Base-by-base conservation (phyloP, 2,888 invertebrate genomes). In the Lasioglossum lativentre region DNA sequence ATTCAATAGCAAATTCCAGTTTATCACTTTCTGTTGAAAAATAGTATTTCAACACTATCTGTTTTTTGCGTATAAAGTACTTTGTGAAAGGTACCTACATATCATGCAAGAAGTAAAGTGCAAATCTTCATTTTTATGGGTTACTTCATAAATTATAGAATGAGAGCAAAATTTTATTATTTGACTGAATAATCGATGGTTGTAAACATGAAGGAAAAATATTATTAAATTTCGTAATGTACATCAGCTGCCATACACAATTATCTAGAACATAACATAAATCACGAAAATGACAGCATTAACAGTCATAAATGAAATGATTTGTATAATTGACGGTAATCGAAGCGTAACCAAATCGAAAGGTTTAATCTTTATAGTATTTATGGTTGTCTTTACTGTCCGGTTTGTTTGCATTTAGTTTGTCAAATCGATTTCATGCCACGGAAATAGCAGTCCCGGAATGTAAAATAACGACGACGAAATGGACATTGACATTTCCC, bases 401-500 rank as follows among this genome's bases (percentile, higher is more conserved):
- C 42, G 45, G 40, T 74, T 68, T 19, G 27, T 19, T 27, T 56
- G 56, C 70, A 23, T 42, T 47, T 47, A 77, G 38, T 16, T 52
- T 56, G 16, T 45, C 78, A 30, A 56, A 74, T 52, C 73, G 68
- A 82, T 82, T 82, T 40, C 78, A 52, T 40, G 63, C n/a, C 23
- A n/a, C 38, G 63, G 38, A 78, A 74, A 71, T n/a, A 47, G 45
- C 23, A 27, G 12, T 14, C 47, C 27, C 66, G 47, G 63, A 42
- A 73, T 27, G 45, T 30, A 38, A 56, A 59, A 27, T 34, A 66
- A 34, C 27, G 19, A 47, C 23, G 40, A 80, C 72, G 76, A 68
- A 83, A 80, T 73, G 63, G 80, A 68, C 83, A 72, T 80, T 83
- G 83, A 83, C 80, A 59, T 83, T 80, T 76, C 38, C 16, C 66